These are phyloP conservation scores for Pachyrhynchus sulphureomaculatus DNA, from an alignment of 1,140 invertebrate species.

Conservation along the genomic window DNA sequence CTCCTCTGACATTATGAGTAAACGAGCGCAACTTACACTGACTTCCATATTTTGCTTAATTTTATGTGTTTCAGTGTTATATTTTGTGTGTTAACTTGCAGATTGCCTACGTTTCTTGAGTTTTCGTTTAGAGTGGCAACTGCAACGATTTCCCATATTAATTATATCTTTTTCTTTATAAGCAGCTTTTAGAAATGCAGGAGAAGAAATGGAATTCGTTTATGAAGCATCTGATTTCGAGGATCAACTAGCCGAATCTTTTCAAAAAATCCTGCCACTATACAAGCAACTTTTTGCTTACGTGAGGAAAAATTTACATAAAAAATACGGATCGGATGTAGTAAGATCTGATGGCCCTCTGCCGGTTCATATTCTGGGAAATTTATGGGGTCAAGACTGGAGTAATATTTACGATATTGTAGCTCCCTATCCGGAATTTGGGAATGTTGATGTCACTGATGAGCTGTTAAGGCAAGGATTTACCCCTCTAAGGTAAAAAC, in stretches of 20 bases:
- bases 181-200: constrained; percentile 75
- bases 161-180: too few species aligned
- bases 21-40: too few species aligned
- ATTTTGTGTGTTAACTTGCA: too few species aligned
- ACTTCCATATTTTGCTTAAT: too few species aligned
- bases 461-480: constrained; percentile 74
- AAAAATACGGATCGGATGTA: constrained; percentile 65
- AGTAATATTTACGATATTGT: constrained; percentile 76
- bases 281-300: constrained; percentile 87
- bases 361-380: constrained; percentile 76
- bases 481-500: constrained; percentile 64
- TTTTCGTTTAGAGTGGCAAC: too few species aligned
- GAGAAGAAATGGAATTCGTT: constrained; percentile 69
- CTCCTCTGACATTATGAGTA: too few species aligned
- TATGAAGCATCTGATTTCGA: constrained; percentile 73
- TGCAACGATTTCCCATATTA: too few species aligned
- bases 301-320: constrained; percentile 69
- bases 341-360: constrained; percentile 71
- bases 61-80: too few species aligned
- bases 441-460: constrained; percentile 71
- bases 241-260: constrained; percentile 68
- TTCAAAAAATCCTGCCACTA: constrained; percentile 71
- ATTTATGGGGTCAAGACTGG: constrained; percentile 86
- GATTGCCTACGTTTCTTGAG: too few species aligned
- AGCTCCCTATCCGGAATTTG: constrained; percentile 72